Conservation (phyloP, 2,888 invertebrate genomes). For the Oligia latruncula region DNA sequence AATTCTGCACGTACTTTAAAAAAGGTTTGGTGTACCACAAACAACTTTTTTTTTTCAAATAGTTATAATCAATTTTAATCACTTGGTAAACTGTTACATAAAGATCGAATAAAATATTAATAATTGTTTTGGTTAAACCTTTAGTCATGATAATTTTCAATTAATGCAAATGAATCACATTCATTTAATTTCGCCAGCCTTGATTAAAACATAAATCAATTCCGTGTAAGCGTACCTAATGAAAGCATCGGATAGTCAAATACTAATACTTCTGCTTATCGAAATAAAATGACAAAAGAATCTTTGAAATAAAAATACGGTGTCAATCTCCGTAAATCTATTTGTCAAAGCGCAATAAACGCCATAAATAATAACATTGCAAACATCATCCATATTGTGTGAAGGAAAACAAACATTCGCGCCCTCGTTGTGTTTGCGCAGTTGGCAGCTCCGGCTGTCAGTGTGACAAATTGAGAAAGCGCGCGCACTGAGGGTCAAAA, state of each 20-base stretch:
- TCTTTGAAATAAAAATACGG: slow-evolving; percentile 67
- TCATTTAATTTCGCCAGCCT: background rate
- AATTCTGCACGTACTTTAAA: slow-evolving; percentile 5
- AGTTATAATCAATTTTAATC: background rate
- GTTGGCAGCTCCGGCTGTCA: slow-evolving; percentile 82
- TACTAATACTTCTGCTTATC: slow-evolving; percentile 5
- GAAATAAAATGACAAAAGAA: slow-evolving; percentile 51
- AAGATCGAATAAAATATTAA: background rate
- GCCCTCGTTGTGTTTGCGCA: slow-evolving; percentile 84
- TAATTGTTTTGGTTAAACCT: background rate
- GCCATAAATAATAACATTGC: slow-evolving; percentile 83
- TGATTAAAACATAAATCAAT: background rate
- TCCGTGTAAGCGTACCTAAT: background rate
- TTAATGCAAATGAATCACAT: background rate
- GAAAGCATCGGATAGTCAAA: slow-evolving; percentile 3
- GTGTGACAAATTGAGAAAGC: slow-evolving; percentile 78
- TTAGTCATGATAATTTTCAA: background rate
- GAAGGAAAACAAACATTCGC: slow-evolving; percentile 83
- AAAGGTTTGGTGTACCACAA: background rate
- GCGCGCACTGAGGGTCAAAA: slow-evolving; percentile 67
- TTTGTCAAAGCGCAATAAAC: slow-evolving; percentile 81
- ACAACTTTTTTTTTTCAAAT: background rate
- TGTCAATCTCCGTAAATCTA: slow-evolving; percentile 82
- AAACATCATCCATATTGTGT: slow-evolving; percentile 82
- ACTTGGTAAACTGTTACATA: background rate